Conservation (phyloP, 1,140 invertebrate species). For the Mactra quadrangularis region DNA sequence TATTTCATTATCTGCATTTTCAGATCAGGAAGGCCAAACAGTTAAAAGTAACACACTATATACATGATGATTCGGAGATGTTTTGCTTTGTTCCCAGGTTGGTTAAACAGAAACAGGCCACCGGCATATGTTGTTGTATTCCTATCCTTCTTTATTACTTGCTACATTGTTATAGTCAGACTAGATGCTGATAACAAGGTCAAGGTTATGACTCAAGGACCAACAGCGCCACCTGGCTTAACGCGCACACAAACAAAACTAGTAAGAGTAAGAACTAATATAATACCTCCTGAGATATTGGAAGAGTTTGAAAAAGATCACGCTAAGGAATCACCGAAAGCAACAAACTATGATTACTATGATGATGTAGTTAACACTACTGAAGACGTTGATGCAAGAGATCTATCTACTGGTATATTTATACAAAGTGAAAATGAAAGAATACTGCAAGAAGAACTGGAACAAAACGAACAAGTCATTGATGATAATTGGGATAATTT, state of each 20-base stretch:
- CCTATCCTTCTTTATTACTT: slow-evolving; percentile 27
- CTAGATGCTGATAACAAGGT: slow-evolving; percentile 1
- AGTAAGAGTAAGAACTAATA: neutral
- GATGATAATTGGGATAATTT: slow-evolving; percentile 14
- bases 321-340: neutral
- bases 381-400: neutral
- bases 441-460: slow-evolving; percentile 4
- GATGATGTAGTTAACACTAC: slow-evolving; percentile 28
- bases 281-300: slow-evolving; percentile 25
- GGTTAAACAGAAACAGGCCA: neutral
- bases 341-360: slow-evolving; percentile 31
- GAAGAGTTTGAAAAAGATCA: slow-evolving; percentile 30
- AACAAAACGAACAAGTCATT: slow-evolving; percentile 10
- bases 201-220: neutral
- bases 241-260: neutral
- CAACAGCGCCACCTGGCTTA: neutral
- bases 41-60: too few relatives aligned
- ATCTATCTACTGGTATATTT: neutral
- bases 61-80: slow-evolving; percentile 6
- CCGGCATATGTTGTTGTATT: neutral
- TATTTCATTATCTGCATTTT: too few relatives aligned
- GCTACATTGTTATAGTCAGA: slow-evolving; percentile 35
- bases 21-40: too few relatives aligned
- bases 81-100: neutral
- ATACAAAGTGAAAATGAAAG: slow-evolving; percentile 17